Base-by-base conservation (phyloP, 1,140 invertebrate species). In the Brachystomella parvula region DNA sequence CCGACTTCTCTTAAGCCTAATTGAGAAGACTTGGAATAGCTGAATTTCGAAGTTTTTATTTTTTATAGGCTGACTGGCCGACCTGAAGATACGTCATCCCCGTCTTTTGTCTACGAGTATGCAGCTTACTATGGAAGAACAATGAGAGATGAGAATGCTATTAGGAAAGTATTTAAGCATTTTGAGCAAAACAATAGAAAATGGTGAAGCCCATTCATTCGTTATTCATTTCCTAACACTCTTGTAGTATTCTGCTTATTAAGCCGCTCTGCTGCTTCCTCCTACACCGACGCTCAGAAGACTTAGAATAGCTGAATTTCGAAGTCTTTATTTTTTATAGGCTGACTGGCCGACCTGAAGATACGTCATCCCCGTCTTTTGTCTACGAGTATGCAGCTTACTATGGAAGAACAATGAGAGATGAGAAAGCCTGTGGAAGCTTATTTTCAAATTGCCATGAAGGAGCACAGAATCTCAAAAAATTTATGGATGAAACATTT, bases 331-430 rank as follows among this genome's bases (percentile, higher is more conserved):
- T n/a, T n/a, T n/a, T n/a, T n/a, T n/a, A n/a, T n/a, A n/a, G n/a
- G n/a, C n/a, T n/a, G n/a, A n/a, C n/a, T n/a, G n/a, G n/a, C n/a
- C 47, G n/a, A 33, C 60, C n/a, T 28, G 65, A 24, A 44, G 58
- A 60, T 29, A 60, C 58, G 9, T 32, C 58, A 35, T 60, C 65
- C 15, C 47, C 66, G 32, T 44, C 61, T 17, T 64, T 63, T 47
- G 60, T 67, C 29, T 67, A 67, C 47, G 66, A 67, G 29, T 67
- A 67, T 59, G 66, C 66, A 39, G 66, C 66, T 3, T 63, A 66
- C 31, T 49, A 65, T 6, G 66, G 66, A 21, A 63, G 49, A 24
- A 64, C 44, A n/a, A 53, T 53, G 3, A 2, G 62, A 44, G 26
- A 60, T 32, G 31, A 31, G 9, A 32, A 60, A 28, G 61, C 49